A percentile compares a stretch with the other conserved stretches of the same genome.
Evolutionary conservation across 2,113 vertebrate species (phyloP).

Genomic region (Telmatochromis sp.): DNA sequence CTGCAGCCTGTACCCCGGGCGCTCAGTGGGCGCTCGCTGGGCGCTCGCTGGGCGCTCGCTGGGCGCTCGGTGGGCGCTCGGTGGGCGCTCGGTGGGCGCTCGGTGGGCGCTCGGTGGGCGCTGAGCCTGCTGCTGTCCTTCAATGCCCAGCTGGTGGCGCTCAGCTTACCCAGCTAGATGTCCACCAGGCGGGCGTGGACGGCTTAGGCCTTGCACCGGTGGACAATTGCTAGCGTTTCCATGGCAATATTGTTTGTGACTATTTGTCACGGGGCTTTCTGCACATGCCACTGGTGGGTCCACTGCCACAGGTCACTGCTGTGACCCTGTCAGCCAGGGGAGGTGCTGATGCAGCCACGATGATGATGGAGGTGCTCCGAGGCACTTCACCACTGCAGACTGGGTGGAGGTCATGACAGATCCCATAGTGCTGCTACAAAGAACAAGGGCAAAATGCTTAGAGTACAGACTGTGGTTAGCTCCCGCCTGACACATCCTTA

Average conservation of each 20-base stretch:
- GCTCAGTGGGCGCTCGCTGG: rapidly evolving
- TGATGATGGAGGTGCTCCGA: background rate
- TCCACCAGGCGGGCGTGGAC: rapidly evolving
- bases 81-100: rapidly evolving
- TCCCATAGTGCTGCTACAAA: background rate
- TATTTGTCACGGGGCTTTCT: background rate
- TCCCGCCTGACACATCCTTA: background rate
- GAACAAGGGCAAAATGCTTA: background rate
- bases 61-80: rapidly evolving
- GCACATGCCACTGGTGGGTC: background rate
- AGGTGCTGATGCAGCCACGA: background rate
- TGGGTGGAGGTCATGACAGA: background rate
- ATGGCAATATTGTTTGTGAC: background rate
- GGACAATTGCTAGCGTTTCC: background rate
- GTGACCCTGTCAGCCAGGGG: background rate
- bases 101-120: rapidly evolving
- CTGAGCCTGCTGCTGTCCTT: background rate
- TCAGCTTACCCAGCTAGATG: background rate
- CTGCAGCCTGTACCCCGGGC: background rate
- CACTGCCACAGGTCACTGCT: background rate
- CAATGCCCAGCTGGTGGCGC: background rate
- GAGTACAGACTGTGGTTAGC: background rate
- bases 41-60: rapidly evolving
- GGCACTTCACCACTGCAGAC: background rate
- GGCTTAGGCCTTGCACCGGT: background rate